Base-by-base conservation (phyloP, 37 sponge, comb jelly and placozoan species). In the Diacarnus erythraeanus region DNA sequence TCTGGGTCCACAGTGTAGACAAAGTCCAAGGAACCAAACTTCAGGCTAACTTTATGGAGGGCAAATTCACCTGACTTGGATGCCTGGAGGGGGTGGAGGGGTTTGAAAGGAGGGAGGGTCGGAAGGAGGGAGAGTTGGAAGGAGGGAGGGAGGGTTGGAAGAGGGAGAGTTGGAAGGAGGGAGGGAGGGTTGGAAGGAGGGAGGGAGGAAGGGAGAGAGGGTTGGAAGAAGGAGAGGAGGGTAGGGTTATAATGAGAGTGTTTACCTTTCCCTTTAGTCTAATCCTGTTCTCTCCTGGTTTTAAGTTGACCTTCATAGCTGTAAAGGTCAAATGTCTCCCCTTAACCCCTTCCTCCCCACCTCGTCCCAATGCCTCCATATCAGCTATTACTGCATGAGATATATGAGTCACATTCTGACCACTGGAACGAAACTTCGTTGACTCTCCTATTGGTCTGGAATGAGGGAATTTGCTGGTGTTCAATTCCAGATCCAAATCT, bases 11-110 rank as follows among this genome's bases (percentile, higher is more conserved):
- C 15, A 0, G 80, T 72, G 40, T 18, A 27, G 29, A 47, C 63
- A 61, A 87, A 87, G 72, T 87, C 88, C 37, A 87, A 64, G 35
- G 82, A 75, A 9, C 82, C 88, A 30, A 38, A 67, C 54, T 87
- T 87, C 54, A 87, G 0, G 9, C 82, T 81, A 39, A 81, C 56
- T 42, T 87, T 81, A 15, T 81, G 47, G 0, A 72, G 71, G 27
- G 36, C 58, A 71, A 70, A 87, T 22, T 69, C 51, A 31, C 82
- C 86, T 3, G 69, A 12, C 36, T 70, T 29, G 15, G 37, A 47
- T 29, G 65, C 41, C 77, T 84, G 57, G n/a, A 56, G 15, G 42
- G 4, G 27, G 61, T n/a, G 34, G 3, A 30, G 34, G 34, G 33
- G 66, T 18, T 26, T 31, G 34, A 10, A 30, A 65, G 3, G 60